Percentiles rank a stretch among this genome's conserved stretches.
These are phyloP conservation scores for Pseudorectes ferrugineus DNA, from an alignment of 2,113 vertebrate species.

Conservation along the genomic window DNA sequence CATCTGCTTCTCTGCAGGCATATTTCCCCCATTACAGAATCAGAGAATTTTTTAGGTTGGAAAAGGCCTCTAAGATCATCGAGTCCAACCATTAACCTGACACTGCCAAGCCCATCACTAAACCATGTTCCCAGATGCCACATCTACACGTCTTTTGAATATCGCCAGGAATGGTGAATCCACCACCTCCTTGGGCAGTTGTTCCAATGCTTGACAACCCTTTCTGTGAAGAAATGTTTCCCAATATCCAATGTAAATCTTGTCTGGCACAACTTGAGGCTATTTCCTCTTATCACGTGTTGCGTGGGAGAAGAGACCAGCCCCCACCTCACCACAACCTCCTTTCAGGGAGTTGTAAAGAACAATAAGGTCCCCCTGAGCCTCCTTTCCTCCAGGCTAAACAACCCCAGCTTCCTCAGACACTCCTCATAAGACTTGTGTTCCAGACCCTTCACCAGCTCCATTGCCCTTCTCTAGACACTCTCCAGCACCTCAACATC, in stretches of 20 bases:
- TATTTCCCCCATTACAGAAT: slow-evolving; percentile 6
- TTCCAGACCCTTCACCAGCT: not conserved
- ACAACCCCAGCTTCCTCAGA: not conserved
- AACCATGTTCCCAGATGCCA: not conserved
- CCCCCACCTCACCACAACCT: not conserved
- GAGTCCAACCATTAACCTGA: too few relatives aligned
- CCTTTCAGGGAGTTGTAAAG: not conserved
- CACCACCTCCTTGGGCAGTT: not conserved
- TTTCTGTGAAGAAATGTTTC: not conserved
- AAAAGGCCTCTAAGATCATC: not conserved
- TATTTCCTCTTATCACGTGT: not conserved
- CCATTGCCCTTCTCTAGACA: not conserved
- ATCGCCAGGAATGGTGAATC: not conserved
- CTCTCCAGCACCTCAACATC: not conserved
- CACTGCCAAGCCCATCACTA: not conserved
- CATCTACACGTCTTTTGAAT: not conserved
- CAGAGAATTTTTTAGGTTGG: not conserved
- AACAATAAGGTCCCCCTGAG: not conserved
- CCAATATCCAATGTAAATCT: not conserved
- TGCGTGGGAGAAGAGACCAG: not conserved
- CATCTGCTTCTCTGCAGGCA: not conserved
- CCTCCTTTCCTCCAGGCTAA: not conserved
- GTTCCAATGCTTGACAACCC: not conserved
- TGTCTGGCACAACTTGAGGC: not conserved
- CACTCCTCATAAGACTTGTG: too few relatives aligned